Base-by-base conservation (phyloP, 1,140 invertebrate genomes). In the Drosophila neocordata region DNA sequence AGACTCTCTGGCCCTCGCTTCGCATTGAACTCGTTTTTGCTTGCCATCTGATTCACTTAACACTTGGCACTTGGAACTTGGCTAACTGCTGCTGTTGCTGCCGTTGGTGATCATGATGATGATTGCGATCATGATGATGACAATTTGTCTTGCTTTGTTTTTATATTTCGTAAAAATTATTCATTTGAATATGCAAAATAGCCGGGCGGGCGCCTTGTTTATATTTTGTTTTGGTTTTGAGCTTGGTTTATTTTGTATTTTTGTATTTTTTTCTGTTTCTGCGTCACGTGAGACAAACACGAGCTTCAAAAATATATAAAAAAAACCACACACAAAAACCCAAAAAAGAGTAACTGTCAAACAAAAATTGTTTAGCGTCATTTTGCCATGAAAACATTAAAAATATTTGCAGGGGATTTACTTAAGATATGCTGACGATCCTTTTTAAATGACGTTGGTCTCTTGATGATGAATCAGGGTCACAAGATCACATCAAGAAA, bases 161-260 rank as follows among this genome's bases (percentile, higher is more conserved):
- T 67, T 64, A 69, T 81, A 56, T 44, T 64, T 48, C 60, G 41
- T 69, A 67, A 74, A 76, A 85, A 71, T 87, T 66, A 66, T 85
- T 71, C 35, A 71, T 74, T 85, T 66, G 65, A 87, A 82, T 87
- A 85, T 85, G 81, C 81, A 67, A 85, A 84, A 85, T 82, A 85
- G 81, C 71, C 65, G 41, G 66, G 62, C 78, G 34, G 66, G 62
- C 67, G 78, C 63, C 71, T 76, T 38, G 55, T 57, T 64, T 41
- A 61, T 52, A 60, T 76, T 76, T 75, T 66, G 73, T 64, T 75
- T 74, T 75, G 31, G 34, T 70, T 66, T 57, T 75, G 34, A 69
- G 55, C 53, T 74, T 48, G 31, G 18, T 27, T 72, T n/a, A n/a
- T n/a, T n/a, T n/a, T n/a, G n/a, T n/a, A n/a, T n/a, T n/a, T n/a